Evolutionary conservation across 2,797 vertebrate species (phyloP), one percentile per base, ranked within the genome.

Genomic region (Megaceryle alcyon): DNA sequence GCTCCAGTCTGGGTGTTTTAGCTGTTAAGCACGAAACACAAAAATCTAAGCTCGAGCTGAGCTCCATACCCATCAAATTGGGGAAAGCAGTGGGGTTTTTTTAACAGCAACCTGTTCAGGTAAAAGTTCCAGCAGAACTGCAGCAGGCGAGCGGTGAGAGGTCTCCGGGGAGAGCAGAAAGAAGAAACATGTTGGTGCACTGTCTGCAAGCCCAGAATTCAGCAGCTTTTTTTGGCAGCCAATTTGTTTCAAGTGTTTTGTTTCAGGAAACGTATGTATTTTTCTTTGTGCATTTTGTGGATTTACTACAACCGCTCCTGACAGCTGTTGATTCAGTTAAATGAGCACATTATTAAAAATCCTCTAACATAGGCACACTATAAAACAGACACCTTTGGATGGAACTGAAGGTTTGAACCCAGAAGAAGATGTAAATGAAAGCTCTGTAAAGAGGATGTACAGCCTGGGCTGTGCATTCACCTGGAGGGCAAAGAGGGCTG

Each of bases 311-410:
- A 98, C 97, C 84, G 78, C 93, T 97, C 97, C 97, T 97, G 98
- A 98, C 97, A 98, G 98, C 97, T 98, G 98, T 98, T 98, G 98
- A 98, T 97, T 97, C 97, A 97, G 96, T 97, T 97, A 98, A 98
- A 97, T 95, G 96, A 97, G 97, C 94, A 95, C 96, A 87, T 97
- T 97, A 97, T 96, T 94, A 98, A 97, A 98, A 98, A 97, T 86
- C 88, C 92, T 96, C 91, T 9, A 97, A 91, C 88, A 72, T 65
- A 69, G 78, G 64, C 21, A 2, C 17, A 21, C 95, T 91, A 86
- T 93, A 93, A 92, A 97, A 91, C 87, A 81, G 93, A 75, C 86
- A 97, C 93, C 91, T 97, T 95, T 90, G 96, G 95, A 96, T 80
- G 49, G 82, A 91, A 85, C 76, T 89, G 92, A 88, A 88, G 71